Base-by-base conservation (phyloP, 1,140 invertebrate species). In the Zophobas atratus region DNA sequence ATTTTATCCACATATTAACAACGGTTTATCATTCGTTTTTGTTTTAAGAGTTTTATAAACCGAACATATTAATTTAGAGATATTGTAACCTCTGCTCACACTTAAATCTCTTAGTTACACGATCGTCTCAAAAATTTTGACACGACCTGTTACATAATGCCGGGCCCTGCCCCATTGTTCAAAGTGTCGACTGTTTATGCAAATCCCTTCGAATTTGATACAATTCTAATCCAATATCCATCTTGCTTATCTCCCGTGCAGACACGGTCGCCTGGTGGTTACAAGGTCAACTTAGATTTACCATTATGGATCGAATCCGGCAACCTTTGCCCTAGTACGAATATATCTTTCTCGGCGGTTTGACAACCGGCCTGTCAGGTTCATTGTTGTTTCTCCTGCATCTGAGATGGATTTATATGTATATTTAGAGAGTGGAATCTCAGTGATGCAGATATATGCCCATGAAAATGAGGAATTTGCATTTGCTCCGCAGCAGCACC, bases 261-360 rank as follows among this genome's bases (percentile, higher is more conserved):
- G 60, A 67, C 60, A 43, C 60, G 60, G 39, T 43, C 60, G 60
- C 39, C 60, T 67, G 60, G 38, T 67, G 60, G 38, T 67, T 67
- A 67, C 60, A 67, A 67, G 60, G 60, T 67, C 60, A 67, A 33
- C 41, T 41, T 41, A 67, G 60, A 67, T 67, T 67, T 67, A 67
- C 60, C 60, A 67, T 67, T 67, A 67, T 67, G 60, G 60, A 67
- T 67, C 60, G 60, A 67, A 67, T 67, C 39, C 60, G n/a, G 60
- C 56, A 43, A 67, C 60, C 60, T 67, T 67, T 67, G 60, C 60
- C 60, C 60, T 67, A 43, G 60, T 67, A 39, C 39, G 33, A 41
- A 67, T 67, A 43, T 67, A 67, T 67, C 60, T 67, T 43, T 41
- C 20, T n/a, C 38, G 60, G 39, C 60, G 43, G 60, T 67, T 67